phyloP scores from a whole-genome alignment of 2,797 vertebrate genomes.

The Neostethus bicornis region DNA sequence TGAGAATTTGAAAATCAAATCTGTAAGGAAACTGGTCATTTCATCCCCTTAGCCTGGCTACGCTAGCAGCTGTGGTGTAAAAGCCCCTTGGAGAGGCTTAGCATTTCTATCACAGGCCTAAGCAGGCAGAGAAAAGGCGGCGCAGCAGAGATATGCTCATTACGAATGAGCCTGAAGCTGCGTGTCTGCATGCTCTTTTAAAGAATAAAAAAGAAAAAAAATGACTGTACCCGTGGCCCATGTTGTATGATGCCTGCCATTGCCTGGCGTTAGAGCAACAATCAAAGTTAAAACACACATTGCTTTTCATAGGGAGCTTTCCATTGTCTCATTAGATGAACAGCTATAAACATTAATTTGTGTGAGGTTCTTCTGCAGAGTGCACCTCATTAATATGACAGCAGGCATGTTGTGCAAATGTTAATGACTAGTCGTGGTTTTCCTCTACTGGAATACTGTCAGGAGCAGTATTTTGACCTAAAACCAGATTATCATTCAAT shows the following conservation, averaged over 20 bases:
- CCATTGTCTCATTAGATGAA: conserved; percentile 25
- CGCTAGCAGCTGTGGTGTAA: conserved; percentile 49
- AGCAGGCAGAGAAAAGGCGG: conserved; percentile 43
- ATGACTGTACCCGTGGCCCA: conserved; percentile 35
- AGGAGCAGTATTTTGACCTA: conserved; percentile 24
- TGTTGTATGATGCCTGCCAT: conserved; percentile 40
- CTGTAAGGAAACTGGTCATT: conserved; percentile 44
- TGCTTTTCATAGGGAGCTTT: conserved; percentile 24
- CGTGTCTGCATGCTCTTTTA: conserved; percentile 58
- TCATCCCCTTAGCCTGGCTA: conserved; percentile 32
- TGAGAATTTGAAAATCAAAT: conserved; percentile 45
- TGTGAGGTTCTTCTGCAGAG: conserved; percentile 21
- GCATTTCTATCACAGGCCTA: conserved; percentile 47
- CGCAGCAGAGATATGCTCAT: conserved; percentile 46
- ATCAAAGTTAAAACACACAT: conserved; percentile 33
- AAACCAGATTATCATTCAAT: conserved; percentile 26
- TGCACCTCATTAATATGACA: conserved; percentile 46
- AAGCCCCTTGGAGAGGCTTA: conserved; percentile 28
- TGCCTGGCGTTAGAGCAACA: conserved; percentile 16
- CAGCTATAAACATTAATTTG: conserved; percentile 37
- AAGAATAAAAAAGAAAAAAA: conserved; percentile 36
- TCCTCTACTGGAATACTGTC: conserved; percentile 9
- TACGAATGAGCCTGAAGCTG: conserved; percentile 58
- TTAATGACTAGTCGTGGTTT: conserved; percentile 14
- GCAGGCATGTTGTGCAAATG: conserved; percentile 13